A percentile compares a stretch with the other conserved stretches of the same genome.
phyloP scores from a whole-genome alignment of 2,113 vertebrate species.

The Muscicapa adusta region DNA sequence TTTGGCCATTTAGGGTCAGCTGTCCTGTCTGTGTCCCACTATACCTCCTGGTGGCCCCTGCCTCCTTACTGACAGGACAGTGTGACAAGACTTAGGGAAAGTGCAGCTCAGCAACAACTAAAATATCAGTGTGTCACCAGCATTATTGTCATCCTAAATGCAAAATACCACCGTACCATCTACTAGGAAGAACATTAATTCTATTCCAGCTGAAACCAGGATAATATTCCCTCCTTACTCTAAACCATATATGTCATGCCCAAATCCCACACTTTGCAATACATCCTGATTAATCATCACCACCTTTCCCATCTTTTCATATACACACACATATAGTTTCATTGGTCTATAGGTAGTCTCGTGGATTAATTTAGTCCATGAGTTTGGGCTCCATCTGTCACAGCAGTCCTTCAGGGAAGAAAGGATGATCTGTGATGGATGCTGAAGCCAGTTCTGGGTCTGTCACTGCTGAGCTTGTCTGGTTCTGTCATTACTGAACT shows the following conservation, averaged over 20 bases:
- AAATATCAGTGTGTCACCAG: neutral
- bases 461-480: neutral
- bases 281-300: neutral
- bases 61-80: neutral
- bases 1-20: neutral
- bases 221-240: neutral
- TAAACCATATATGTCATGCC: neutral
- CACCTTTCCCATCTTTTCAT: neutral
- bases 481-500: neutral
- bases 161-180: neutral
- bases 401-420: neutral
- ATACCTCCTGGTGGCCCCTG: rapidly evolving
- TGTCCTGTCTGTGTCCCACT: neutral
- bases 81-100: neutral
- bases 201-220: neutral
- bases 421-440: neutral
- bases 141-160: neutral
- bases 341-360: neutral
- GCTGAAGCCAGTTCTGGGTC: neutral
- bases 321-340: neutral
- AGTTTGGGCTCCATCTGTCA: neutral
- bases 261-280: neutral
- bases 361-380: neutral
- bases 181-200: neutral
- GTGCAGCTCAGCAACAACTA: neutral